Evolutionary conservation across 2,888 invertebrate species (phyloP), one percentile per base, ranked within the genome.

Genomic region (Laothoe populi): DNA sequence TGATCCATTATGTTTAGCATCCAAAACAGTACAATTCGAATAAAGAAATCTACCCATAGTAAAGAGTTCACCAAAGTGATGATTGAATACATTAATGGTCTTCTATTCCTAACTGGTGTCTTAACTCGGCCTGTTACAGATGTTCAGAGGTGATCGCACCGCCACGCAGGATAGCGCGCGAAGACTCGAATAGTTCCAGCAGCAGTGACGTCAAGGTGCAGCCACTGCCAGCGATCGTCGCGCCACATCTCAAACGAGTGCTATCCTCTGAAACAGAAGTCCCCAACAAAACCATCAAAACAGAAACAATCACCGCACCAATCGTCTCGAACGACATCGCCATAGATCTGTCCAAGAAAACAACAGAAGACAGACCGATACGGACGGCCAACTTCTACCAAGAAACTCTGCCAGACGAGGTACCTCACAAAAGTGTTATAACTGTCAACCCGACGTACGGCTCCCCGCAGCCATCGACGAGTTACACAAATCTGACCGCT

Each of bases 301-400:
- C 72, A 4, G 83, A 86, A 67, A 79, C 83, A 0, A 63, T 77
- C n/a, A 81, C 84, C 16, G 79, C 82, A 13, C 75, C 79, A 4
- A 69, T 74, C 64, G 62, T 74, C 67, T 26, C 77, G 1, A 57
- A 69, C 21, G 87, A 86, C 44, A 72, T 74, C 4, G 88, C 87
- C 42, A 88, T 90, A 70, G 91, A 92, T 65, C 72, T 92, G 49
- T 78, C 88, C 0, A 86, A 82, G 62, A 87, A 86, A 66, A 38
- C 72, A 1, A 69, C 68, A 26, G 82, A 81, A 0, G 69, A 73
- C 0, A 80, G 76, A 68, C 82, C 84, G 4, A 73, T 80, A 0
- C 69, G 87, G 59, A 83, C 83, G 4, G 88, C 90, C 0, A 92
- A 92, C 64, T 92, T 92, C 71, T 92, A 92, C 77, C 89, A 91